Percentiles rank a stretch among this genome's conserved stretches.
Evolutionary conservation across 2,888 invertebrate species (phyloP).

Genomic region (Mythimna loreyi): DNA sequence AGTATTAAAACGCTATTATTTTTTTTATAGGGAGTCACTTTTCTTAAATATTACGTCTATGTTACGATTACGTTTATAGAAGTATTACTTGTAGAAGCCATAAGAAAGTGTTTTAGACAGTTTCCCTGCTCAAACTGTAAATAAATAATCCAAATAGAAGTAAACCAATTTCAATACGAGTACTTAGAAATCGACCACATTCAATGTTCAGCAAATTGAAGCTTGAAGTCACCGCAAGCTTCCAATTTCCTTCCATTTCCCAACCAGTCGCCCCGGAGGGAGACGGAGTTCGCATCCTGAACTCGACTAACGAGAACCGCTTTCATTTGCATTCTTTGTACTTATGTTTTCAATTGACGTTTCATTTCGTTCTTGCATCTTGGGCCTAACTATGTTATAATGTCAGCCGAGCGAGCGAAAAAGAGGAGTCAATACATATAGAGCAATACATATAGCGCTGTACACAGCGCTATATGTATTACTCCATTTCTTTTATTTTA

Average conservation of each 20-base stretch:
- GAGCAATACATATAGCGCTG: no score
- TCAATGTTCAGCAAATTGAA: conserved; percentile 7
- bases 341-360: conserved; percentile 17
- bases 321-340: conserved; percentile 61
- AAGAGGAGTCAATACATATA: neutral
- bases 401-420: neutral
- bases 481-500: no score
- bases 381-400: neutral
- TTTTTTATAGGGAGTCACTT: no score
- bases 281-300: conserved; percentile 13
- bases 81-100: no score
- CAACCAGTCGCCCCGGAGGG: neutral
- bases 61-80: no score
- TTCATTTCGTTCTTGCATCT: conserved; percentile 21
- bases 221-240: neutral
- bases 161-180: conserved; percentile 8
- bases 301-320: conserved; percentile 42
- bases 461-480: neutral
- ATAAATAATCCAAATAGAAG: conserved; percentile 15
- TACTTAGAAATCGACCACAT: neutral
- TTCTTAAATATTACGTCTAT: no score
- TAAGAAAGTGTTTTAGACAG: no score
- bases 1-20: no score
- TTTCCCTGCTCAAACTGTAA: conserved; percentile 35
- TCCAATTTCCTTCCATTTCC: conserved; percentile 2